These are phyloP conservation scores for Tragelaphus strepsiceros DNA, from an alignment of 2,113 vertebrate species.

Conservation along the genomic window DNA sequence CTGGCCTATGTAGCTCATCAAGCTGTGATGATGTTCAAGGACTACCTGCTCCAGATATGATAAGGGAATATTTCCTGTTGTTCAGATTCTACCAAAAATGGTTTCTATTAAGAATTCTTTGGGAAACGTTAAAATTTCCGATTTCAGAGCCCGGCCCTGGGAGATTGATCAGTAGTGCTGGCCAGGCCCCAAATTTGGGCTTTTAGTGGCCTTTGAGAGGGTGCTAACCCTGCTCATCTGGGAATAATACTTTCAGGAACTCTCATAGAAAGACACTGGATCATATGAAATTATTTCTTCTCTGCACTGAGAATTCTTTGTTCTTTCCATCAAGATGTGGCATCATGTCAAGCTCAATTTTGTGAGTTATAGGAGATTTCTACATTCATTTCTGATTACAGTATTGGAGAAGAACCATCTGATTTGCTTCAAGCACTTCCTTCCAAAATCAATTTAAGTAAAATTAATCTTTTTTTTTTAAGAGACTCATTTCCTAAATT, in stretches of 20 bases:
- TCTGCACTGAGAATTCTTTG: not conserved
- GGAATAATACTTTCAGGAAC: not conserved
- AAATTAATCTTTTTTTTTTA: not conserved
- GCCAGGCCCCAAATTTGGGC: not conserved
- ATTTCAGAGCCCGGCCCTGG: not conserved
- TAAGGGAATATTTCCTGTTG: not conserved
- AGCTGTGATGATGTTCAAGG: not conserved
- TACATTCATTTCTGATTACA: not conserved
- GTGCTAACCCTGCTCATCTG: not conserved
- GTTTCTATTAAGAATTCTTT: slow-evolving; percentile 9
- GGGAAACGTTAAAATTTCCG: not conserved
- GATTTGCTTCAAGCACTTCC: slow-evolving; percentile 27
- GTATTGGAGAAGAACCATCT: not conserved
- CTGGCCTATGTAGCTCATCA: not conserved
- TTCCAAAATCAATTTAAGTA: slow-evolving; percentile 31
- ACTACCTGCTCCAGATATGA: not conserved
- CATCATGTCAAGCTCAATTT: not conserved
- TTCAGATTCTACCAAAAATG: not conserved
- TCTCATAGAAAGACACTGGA: not conserved
- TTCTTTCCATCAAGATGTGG: not conserved
- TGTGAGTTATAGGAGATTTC: not conserved
- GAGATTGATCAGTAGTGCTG: not conserved
- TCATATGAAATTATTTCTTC: not conserved
- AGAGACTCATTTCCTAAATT: not conserved
- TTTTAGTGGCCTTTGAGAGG: not conserved